phyloP scores from a whole-genome alignment of 2,113 vertebrate genomes.

The western clawed frog (Xenopus tropicalis) region UCB_Xtro_10.0 CM004444.2:5953001-5953500 shows the following conservation, averaged over 20 bases:
- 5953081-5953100: slow-evolving; percentile 43
- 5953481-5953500: no score
- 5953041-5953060: slow-evolving; percentile 22
- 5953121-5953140: slow-evolving; percentile 51
- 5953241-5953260: slow-evolving; percentile 74
- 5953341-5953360: slow-evolving; percentile 54
- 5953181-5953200: slow-evolving; percentile 71
- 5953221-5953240: slow-evolving; percentile 62
- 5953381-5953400: not conserved
- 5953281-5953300: slow-evolving; percentile 74
- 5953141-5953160: slow-evolving; percentile 63
- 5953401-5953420: no score
- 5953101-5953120: slow-evolving; percentile 45
- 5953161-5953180: slow-evolving; percentile 66
- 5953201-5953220: slow-evolving; percentile 71
- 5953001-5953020: not conserved
- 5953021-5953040: slow-evolving; percentile 14
- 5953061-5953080: slow-evolving; percentile 42
- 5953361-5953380: not conserved
- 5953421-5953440: no score
- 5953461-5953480: no score
- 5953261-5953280: slow-evolving; percentile 71
- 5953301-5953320: slow-evolving; percentile 63
- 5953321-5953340: slow-evolving; percentile 62
- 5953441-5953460: no score